Evolutionary conservation across 2,113 vertebrate genomes (phyloP).

Genomic region (Cavia porcellus): DNA sequence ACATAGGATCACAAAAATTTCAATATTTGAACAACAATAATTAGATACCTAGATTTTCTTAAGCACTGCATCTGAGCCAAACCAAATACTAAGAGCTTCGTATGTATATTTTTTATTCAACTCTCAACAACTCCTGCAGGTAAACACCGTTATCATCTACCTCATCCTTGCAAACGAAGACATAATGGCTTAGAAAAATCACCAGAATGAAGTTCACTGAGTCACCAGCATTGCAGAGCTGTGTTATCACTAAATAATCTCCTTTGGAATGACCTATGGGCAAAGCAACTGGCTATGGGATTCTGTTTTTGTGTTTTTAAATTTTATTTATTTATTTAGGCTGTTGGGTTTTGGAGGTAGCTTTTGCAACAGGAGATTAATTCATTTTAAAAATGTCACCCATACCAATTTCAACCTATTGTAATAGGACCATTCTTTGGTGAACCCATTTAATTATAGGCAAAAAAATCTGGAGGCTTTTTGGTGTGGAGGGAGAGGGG

Average conservation of each 20-base stretch:
- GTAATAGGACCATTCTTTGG: neutral
- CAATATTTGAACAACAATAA: neutral
- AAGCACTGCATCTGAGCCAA: neutral
- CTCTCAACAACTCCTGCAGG: neutral
- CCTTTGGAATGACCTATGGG: neutral
- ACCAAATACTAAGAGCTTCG: neutral
- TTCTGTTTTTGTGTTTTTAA: too few species aligned
- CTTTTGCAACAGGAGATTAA: neutral
- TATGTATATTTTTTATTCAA: neutral
- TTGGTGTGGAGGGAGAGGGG: neutral
- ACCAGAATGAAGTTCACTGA: neutral
- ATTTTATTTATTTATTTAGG: neutral
- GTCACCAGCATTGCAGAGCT: neutral
- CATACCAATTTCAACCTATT: neutral
- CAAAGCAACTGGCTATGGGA: neutral
- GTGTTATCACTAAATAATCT: neutral
- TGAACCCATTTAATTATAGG: neutral
- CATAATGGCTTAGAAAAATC: neutral
- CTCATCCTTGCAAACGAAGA: neutral
- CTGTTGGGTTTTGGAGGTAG: neutral
- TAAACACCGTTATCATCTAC: neutral
- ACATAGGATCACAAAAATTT: neutral
- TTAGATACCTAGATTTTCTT: slow-evolving; percentile 28
- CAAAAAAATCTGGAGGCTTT: neutral
- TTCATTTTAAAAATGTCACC: neutral